Conservation (phyloP, 2,888 invertebrate species). For the Cryptocheilus praepositus region DNA sequence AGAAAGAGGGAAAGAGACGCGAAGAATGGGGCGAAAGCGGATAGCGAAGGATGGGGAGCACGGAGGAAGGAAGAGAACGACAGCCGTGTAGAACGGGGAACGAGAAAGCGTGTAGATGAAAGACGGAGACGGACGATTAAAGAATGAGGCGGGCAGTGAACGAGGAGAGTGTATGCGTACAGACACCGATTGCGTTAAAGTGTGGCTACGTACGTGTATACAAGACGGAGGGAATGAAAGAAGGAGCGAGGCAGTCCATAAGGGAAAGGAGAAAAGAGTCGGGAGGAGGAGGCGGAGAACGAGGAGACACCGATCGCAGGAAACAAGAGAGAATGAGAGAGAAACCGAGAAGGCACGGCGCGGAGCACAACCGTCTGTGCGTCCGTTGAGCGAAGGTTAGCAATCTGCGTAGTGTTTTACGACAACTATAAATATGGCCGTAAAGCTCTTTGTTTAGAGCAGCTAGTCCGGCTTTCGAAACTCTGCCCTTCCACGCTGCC, state of each 20-base stretch:
- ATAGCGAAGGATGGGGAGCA: slow-evolving; percentile 16
- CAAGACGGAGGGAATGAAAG: neutral
- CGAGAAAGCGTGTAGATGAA: neutral
- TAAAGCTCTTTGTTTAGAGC: slow-evolving; percentile 73
- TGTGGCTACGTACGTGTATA: neutral
- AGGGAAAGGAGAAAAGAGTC: slow-evolving; percentile 26
- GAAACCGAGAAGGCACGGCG: slow-evolving; percentile 28
- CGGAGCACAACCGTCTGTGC: slow-evolving; percentile 39
- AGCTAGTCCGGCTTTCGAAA: slow-evolving; percentile 69
- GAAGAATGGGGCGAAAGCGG: neutral
- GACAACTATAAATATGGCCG: slow-evolving; percentile 73
- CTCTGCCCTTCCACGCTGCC: slow-evolving; percentile 42
- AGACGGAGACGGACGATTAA: slow-evolving; percentile 3
- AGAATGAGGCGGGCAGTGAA: slow-evolving; percentile 18
- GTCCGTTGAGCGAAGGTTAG: slow-evolving; percentile 66
- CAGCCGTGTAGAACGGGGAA: slow-evolving; percentile 12
- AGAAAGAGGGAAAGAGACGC: no score
- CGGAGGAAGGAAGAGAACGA: slow-evolving; percentile 7
- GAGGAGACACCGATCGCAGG: slow-evolving; percentile 22
- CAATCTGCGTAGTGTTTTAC: slow-evolving; percentile 73
- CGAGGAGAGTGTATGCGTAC: slow-evolving; percentile 1
- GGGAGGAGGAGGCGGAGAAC: slow-evolving; percentile 34
- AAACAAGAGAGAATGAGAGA: slow-evolving; percentile 25
- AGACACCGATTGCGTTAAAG: slow-evolving; percentile 2
- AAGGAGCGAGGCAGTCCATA: neutral